Evolutionary conservation across 2,888 invertebrate genomes (phyloP), one percentile per base, ranked within the genome.

Genomic region (Drosophila picticornis): DNA sequence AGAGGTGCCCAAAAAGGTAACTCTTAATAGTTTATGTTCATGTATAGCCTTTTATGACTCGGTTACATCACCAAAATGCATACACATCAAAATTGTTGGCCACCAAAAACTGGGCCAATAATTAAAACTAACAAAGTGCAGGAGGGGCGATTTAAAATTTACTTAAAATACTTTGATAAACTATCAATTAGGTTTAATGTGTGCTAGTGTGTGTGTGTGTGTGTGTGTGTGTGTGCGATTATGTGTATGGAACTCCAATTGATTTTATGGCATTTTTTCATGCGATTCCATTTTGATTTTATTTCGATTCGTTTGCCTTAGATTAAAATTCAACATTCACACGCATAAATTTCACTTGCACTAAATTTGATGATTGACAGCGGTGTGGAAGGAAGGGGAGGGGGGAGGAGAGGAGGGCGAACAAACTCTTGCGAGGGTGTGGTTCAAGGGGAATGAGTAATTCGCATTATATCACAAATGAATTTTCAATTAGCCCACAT

Each of bases 301-400:
- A 51, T 62, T 63, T 72, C 68, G 69, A 63, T 77, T 67, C 38
- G 58, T 13, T 59, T 62, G 60, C 32, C 77, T 74, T 83, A 76
- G 77, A 88, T 56, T 53, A 84, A 58, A 75, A 86, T 86, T 86
- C 88, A 74, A 57, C 85, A 81, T 90, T 86, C 88, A 89, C 84
- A 82, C 76, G 83, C 88, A 88, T 89, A 77, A 89, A 88, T 86
- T 86, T 86, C 86, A 90, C 90, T 61, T 84, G 90, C 85, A 90
- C 81, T 75, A 77, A 75, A 85, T 79, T 72, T 79, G 84, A 75
- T 73, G 53, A 53, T 65, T 64, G 6, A 6, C 19, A 31, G 29
- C 27, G 46, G 40, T 52, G 59, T n/a, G 1, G 27, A 2, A 1
- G 32, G 32, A 34, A 4, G 29, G 11, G 13, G 46, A 9, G 31